These are phyloP conservation scores for Lacanobia oleracea DNA, from an alignment of 2,888 invertebrate genomes.

Conservation along the genomic window DNA sequence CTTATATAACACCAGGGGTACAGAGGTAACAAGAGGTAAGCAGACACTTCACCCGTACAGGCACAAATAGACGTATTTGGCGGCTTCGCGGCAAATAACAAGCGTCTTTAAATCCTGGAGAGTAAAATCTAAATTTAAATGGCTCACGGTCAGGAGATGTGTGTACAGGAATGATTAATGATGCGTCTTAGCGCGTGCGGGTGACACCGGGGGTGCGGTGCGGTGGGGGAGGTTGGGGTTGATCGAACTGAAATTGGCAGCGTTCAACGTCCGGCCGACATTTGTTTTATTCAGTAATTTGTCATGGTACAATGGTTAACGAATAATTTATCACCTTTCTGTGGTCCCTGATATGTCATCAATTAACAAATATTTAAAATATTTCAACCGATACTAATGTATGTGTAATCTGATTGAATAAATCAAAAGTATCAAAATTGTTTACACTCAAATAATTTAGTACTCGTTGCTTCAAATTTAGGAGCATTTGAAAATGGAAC, in stretches of 20 bases:
- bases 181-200: slow-evolving; percentile 80
- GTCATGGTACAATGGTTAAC: slow-evolving; percentile 71
- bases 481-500: slow-evolving; percentile 77
- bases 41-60: slow-evolving; percentile 66
- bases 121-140: slow-evolving; percentile 77
- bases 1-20: slow-evolving; percentile 88
- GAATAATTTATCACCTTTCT: slow-evolving; percentile 64
- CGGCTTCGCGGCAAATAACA: slow-evolving; percentile 68
- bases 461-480: slow-evolving; percentile 66
- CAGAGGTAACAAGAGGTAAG: slow-evolving; percentile 86
- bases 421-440: slow-evolving; percentile 65
- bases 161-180: slow-evolving; percentile 85
- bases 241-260: slow-evolving; percentile 88
- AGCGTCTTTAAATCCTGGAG: slow-evolving; percentile 73
- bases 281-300: slow-evolving; percentile 81
- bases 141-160: slow-evolving; percentile 72
- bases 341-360: slow-evolving; percentile 26
- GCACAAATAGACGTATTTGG: slow-evolving; percentile 71
- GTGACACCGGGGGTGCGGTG: slow-evolving; percentile 69
- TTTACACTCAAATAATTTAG: slow-evolving; percentile 58
- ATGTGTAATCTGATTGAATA: slow-evolving; percentile 23
- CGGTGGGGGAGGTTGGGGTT: slow-evolving; percentile 76
- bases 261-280: slow-evolving; percentile 82
- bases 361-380: slow-evolving; percentile 24
- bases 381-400: slow-evolving; percentile 6